Conservation (phyloP, 2,888 invertebrate species). For the Isoperla grammatica region DNA sequence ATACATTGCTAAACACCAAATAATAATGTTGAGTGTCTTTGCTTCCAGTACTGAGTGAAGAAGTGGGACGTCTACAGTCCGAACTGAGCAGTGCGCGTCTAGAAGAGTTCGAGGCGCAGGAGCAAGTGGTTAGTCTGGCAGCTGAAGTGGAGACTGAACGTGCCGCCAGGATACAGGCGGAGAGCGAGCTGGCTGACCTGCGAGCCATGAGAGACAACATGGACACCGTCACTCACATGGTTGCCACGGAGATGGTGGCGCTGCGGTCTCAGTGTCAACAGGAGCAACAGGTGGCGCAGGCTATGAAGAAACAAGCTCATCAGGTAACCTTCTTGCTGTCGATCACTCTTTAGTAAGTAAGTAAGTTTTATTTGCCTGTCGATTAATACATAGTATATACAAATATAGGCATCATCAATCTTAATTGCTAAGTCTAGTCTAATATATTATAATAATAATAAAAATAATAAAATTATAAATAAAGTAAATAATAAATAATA, state of each 20-base stretch:
- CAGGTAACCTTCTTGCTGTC: no score
- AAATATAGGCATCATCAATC: no score
- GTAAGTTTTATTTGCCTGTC: no score
- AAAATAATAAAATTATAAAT: no score
- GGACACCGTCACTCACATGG: constrained; percentile 58
- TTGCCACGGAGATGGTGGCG: constrained; percentile 58
- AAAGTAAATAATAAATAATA: no score
- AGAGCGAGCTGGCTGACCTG: constrained; percentile 40
- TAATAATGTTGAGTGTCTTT: no score
- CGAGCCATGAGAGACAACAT: constrained; percentile 52
- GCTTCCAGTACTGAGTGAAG: constrained; percentile 52
- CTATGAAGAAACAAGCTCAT: constrained; percentile 44
- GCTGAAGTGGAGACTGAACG: constrained; percentile 50
- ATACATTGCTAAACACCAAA: no score
- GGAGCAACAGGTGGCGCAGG: constrained; percentile 52
- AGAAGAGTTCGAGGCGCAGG: constrained; percentile 66
- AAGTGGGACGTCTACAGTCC: constrained; percentile 60
- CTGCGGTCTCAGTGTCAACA: constrained; percentile 57
- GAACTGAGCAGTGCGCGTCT: constrained; percentile 58
- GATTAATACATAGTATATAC: no score
- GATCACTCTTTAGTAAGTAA: no score
- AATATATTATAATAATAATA: no score
- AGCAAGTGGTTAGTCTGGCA: constrained; percentile 52
- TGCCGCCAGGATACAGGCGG: constrained; percentile 23
- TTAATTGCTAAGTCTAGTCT: no score